These are phyloP conservation scores for Typhlichthys subterraneus DNA, from an alignment of 2,797 vertebrate genomes.

Conservation along the genomic window DNA sequence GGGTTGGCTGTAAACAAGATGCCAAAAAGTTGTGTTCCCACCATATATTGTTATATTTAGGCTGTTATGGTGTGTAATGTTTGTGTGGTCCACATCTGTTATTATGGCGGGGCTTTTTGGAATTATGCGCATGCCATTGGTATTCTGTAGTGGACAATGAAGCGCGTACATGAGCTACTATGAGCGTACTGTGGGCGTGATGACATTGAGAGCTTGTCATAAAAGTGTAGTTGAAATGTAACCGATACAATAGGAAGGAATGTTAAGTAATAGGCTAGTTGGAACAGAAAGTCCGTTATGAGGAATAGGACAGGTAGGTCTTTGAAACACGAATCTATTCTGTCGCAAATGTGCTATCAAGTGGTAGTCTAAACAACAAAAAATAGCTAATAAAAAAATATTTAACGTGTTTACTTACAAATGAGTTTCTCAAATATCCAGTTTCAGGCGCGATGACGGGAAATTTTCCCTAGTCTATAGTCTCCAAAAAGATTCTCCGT, in stretches of 20 bases:
- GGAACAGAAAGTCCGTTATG: no score
- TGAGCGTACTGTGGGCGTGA: background rate
- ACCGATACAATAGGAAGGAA: no score
- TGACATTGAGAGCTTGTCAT: background rate
- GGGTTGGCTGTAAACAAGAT: no score
- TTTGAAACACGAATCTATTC: background rate
- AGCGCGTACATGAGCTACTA: background rate
- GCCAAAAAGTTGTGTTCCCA: no score
- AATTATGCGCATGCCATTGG: no score
- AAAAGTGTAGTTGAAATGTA: no score
- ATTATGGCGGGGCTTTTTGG: no score
- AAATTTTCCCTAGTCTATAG: slow-evolving; percentile 29
- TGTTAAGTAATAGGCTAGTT: no score
- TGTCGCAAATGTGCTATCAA: background rate
- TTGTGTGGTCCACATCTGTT: no score
- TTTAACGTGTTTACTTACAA: slow-evolving; percentile 2
- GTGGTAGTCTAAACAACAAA: background rate
- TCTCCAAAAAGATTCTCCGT: slow-evolving; percentile 23
- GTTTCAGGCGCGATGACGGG: slow-evolving; percentile 10
- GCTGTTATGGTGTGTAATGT: no score
- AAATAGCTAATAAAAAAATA: background rate
- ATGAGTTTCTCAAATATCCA: background rate
- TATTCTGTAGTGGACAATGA: background rate
- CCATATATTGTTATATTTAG: no score
- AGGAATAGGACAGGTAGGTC: no score